A percentile compares a stretch with the other conserved stretches of the same genome.
phyloP scores from a whole-genome alignment of 1,140 invertebrate genomes.

The Spodoptera frugiperda region DNA sequence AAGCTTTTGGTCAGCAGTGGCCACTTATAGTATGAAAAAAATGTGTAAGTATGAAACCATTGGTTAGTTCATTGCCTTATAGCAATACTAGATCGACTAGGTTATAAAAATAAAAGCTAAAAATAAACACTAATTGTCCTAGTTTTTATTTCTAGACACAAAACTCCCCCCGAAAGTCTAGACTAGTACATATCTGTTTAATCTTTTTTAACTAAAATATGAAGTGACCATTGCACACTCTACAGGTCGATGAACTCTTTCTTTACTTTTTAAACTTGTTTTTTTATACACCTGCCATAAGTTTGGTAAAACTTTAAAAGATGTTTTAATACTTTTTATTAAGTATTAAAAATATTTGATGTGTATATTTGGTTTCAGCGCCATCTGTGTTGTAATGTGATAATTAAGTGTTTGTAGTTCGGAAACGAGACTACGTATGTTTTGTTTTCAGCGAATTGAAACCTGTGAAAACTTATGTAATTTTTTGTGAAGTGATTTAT shows the following conservation, averaged over 20 bases:
- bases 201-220: constrained; percentile 7
- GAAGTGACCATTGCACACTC: constrained; percentile 26
- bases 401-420: not conserved
- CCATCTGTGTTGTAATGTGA: no score
- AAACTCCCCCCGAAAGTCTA: constrained; percentile 18
- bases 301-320: constrained; percentile 11
- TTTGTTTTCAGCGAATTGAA: no score
- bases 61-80: no score
- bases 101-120: constrained; percentile 42
- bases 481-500: no score
- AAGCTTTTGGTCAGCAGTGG: no score
- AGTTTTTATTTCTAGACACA: not conserved
- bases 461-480: no score
- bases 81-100: not conserved
- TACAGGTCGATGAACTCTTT: constrained; percentile 35
- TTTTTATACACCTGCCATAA: not conserved
- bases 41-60: no score
- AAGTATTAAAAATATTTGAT: no score
- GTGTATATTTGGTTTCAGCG: not conserved
- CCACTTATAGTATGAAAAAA: no score
- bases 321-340: not conserved
- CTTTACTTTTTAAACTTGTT: constrained; percentile 28
- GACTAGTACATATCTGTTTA: constrained; percentile 15
- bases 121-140: not conserved
- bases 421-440: no score